These are phyloP conservation scores for Echinops telfairi DNA, from an alignment of 2,113 vertebrate genomes.

Conservation along the genomic window DNA sequence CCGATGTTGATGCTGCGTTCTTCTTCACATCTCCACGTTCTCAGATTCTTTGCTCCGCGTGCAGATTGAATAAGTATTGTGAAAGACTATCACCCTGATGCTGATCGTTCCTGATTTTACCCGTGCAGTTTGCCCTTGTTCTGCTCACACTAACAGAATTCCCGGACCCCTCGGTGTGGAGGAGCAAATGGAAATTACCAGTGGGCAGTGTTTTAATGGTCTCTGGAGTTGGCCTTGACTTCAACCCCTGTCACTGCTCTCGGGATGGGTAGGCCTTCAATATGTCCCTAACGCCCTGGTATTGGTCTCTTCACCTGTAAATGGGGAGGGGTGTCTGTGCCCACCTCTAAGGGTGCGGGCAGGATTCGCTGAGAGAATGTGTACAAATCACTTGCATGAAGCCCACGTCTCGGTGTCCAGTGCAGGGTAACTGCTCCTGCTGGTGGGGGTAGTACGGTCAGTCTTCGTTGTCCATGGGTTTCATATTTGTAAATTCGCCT, in stretches of 20 bases:
- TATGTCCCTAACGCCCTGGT: too few relatives aligned
- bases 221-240: background rate
- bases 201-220: accelerated
- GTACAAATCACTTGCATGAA: background rate
- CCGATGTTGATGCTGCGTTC: too few relatives aligned
- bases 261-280: background rate
- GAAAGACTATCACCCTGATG: too few relatives aligned
- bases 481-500: background rate
- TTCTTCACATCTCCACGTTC: too few relatives aligned
- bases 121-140: too few relatives aligned
- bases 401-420: background rate
- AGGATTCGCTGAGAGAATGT: background rate
- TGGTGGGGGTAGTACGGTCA: background rate
- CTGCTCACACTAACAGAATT: too few relatives aligned
- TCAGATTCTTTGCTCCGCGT: too few relatives aligned
- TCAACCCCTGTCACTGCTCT: background rate
- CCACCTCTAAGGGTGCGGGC: background rate
- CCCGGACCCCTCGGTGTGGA: accelerated
- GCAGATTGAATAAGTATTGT: too few relatives aligned
- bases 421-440: background rate
- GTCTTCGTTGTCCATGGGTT: background rate
- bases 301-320: background rate
- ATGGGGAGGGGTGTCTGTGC: accelerated
- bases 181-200: background rate
- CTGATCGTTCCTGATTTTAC: too few relatives aligned